Evolutionary conservation across 2,888 invertebrate species (phyloP).

Genomic region (Rhabditoides inermis): DNA sequence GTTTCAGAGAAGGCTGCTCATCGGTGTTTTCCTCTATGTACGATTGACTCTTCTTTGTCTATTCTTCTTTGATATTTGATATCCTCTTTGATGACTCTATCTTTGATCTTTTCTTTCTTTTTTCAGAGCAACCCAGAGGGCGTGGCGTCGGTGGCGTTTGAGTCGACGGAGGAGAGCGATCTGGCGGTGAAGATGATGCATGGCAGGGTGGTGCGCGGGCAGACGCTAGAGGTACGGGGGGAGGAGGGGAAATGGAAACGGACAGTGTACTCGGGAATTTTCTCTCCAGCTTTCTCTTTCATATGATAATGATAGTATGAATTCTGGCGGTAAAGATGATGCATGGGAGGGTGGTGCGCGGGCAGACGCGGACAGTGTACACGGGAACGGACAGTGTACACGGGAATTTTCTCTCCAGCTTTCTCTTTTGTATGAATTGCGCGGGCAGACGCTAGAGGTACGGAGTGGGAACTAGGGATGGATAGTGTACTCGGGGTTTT

Average conservation of each 20-base stretch:
- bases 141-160: conserved; percentile 81
- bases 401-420: no score
- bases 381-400: no score
- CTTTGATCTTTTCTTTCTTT: conserved; percentile 15
- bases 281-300: no score
- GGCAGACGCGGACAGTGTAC: conserved; percentile 62
- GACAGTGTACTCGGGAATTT: no score
- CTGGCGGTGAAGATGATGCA: conserved; percentile 76
- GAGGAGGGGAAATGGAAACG: no score
- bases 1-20: background rate
- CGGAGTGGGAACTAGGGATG: no score
- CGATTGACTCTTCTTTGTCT: background rate
- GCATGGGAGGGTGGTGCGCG: conserved; percentile 81
- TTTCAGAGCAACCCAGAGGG: conserved; percentile 76
- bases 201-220: conserved; percentile 79
- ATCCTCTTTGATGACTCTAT: background rate
- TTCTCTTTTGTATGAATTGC: no score
- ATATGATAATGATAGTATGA: no score
- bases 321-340: conserved; percentile 74
- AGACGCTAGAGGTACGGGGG: conserved; percentile 61
- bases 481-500: no score
- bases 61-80: background rate
- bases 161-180: conserved; percentile 81
- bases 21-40: background rate
- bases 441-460: no score